Percentiles rank a stretch among this genome's conserved stretches.
These are phyloP conservation scores for Onychomys leucogaster DNA, from an alignment of 2,797 vertebrate species.

Conservation along the genomic window DNA sequence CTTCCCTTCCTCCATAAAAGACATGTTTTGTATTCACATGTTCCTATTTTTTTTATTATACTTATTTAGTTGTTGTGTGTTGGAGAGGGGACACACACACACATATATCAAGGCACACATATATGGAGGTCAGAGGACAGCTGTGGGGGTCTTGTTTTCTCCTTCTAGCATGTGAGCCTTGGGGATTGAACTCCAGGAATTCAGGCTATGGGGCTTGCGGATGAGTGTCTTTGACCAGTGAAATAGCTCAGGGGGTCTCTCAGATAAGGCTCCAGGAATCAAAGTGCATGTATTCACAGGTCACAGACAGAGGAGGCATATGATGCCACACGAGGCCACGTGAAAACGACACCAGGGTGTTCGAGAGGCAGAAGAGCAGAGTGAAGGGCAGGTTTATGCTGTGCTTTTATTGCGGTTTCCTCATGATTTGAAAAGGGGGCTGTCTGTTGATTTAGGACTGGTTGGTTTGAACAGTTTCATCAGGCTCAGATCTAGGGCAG, in stretches of 20 bases:
- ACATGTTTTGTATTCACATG: neutral
- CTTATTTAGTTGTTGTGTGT: neutral
- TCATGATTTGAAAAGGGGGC: neutral
- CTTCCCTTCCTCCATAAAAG: neutral
- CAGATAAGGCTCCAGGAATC: neutral
- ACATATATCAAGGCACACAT: neutral
- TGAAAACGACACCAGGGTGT: neutral
- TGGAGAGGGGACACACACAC: neutral
- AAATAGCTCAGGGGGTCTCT: neutral
- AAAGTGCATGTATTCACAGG: neutral
- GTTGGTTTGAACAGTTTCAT: neutral
- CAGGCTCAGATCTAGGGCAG: neutral
- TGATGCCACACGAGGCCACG: neutral
- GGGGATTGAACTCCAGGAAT: neutral
- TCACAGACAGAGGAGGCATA: neutral
- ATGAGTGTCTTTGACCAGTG: neutral
- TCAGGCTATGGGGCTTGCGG: neutral
- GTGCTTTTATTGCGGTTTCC: no score
- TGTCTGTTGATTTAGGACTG: neutral
- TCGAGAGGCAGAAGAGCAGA: neutral
- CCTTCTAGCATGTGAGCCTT: neutral
- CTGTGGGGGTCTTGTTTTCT: neutral
- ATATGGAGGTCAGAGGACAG: neutral
- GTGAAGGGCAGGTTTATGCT: neutral
- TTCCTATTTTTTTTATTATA: neutral